Base-by-base conservation (phyloP, 2,888 invertebrate species). In the Microctonus hyperodae region DNA sequence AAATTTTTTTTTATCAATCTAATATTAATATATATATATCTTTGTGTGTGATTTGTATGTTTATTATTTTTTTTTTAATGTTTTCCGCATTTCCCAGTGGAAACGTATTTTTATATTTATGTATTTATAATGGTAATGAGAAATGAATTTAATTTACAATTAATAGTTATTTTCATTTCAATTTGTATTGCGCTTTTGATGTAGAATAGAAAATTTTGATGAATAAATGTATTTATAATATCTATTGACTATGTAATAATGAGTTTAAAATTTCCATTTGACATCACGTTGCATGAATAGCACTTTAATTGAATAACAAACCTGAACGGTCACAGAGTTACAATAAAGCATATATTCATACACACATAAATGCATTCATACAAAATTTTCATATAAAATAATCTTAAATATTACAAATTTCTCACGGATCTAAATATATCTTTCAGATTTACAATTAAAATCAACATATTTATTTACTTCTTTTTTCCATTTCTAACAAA, bases 221-320 rank as follows among this genome's bases (percentile, higher is more conserved):
- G 16, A 16, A n/a, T 20, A 20, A 3, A 35, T 44, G n/a, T 44
- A 40, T n/a, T 16, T n/a, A 44, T n/a, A 25, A 51, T 9, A 22
- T 13, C 2, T 10, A 23, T 11, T 28, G 31, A 7, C n/a, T n/a
- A 44, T 11, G 20, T n/a, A 61, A 22, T 13, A 25, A 10, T 51
- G 33, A 61, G 50, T 51, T 61, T 35, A 33, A 61, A 48, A 51
- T 51, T 51, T 51, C 48, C 28, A 61, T 61, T 31, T 28, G 28
- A 33, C 16, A n/a, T 33, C 33, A 61, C n/a, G 44, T 44, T 16
- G 20, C 44, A 44, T 73, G 71, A 73, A 73, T 73, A 73, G 72
- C 59, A 65, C 44, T 70, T 70, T 73, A 69, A 73, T 73, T 73
- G 72, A 73, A 73, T 72, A 73, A 73, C 70, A 67, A 73, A 65